Conservation (phyloP, 2,797 vertebrate genomes). For the Rhincodon typus region DNA sequence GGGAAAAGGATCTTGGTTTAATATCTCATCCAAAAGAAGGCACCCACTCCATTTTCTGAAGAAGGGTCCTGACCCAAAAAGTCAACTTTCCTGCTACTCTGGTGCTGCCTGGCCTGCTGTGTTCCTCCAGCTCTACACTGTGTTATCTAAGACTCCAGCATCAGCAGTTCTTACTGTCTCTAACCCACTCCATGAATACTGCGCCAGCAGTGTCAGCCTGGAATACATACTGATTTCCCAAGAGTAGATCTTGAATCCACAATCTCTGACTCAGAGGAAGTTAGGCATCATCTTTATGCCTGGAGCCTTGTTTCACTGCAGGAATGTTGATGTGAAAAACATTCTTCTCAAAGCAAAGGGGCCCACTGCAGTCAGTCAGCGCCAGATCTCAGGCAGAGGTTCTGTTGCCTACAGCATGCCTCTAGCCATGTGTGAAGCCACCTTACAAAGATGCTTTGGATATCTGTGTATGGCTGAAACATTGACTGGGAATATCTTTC, state of each 20-base stretch:
- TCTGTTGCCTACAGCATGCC: neutral
- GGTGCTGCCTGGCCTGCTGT: too few species aligned
- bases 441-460: neutral
- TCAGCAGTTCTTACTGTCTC: too few species aligned
- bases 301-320: too few species aligned
- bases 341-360: neutral
- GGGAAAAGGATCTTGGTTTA: neutral
- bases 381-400: neutral
- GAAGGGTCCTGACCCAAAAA: too few species aligned
- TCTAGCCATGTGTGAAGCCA: neutral
- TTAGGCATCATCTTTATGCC: too few species aligned
- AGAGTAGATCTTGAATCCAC: neutral
- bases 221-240: too few species aligned
- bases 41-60: too few species aligned
- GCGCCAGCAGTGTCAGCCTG: neutral
- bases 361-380: neutral
- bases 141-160: too few species aligned
- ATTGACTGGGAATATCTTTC: neutral
- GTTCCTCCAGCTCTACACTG: too few species aligned
- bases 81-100: too few species aligned
- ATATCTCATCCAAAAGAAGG: neutral
- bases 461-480: neutral
- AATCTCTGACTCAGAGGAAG: neutral
- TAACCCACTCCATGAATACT: neutral
- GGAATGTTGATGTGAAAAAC: neutral